phyloP scores from a whole-genome alignment of 2,888 invertebrate species.

The Hyalella azteca region DNA sequence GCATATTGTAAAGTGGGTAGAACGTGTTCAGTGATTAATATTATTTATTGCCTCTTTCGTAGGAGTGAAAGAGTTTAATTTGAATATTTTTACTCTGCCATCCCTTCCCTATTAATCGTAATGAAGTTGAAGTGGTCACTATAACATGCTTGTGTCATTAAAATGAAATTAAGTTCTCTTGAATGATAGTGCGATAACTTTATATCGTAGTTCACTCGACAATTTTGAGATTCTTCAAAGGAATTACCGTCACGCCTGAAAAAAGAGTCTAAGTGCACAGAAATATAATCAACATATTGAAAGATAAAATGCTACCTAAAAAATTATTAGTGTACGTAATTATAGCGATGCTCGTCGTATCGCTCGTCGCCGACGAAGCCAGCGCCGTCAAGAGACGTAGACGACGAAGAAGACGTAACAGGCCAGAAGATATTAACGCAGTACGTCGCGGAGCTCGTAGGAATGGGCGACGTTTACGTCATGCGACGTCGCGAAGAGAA shows the following conservation, averaged over 20 bases:
- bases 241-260: too few relatives aligned
- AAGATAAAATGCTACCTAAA: neutral
- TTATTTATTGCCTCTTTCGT: too few relatives aligned
- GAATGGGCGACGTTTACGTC: conserved; percentile 41
- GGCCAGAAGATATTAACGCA: conserved; percentile 14
- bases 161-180: neutral
- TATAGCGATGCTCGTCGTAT: conserved; percentile 35
- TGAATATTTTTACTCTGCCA: too few relatives aligned
- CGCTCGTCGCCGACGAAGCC: conserved; percentile 43
- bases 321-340: neutral
- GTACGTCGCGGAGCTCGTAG: neutral
- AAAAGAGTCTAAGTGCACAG: neutral
- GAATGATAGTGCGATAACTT: neutral
- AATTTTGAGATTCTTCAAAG: too few relatives aligned
- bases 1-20: neutral
- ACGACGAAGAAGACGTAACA: conserved; percentile 41
- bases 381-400: conserved; percentile 43
- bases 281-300: neutral
- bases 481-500: conserved; percentile 42
- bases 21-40: neutral
- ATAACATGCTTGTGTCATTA: neutral
- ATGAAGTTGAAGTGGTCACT: neutral
- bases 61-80: too few relatives aligned
- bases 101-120: neutral
- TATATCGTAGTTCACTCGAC: neutral